phyloP scores from a whole-genome alignment of 1,140 invertebrate genomes.

The Drosophila neocordata region DNA sequence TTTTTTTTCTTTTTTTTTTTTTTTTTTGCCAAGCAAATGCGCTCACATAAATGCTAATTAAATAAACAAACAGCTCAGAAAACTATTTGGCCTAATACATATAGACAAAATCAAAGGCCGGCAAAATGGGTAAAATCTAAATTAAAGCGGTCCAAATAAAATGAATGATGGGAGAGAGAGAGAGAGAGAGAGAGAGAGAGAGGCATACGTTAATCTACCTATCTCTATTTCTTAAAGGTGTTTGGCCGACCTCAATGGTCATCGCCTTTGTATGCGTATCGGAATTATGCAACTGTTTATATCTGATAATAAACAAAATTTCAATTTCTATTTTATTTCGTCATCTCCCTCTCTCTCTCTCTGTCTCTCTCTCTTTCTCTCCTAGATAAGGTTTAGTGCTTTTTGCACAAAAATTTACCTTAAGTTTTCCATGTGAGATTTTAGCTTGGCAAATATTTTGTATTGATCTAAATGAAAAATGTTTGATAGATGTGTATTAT shows the following conservation, averaged over 20 bases:
- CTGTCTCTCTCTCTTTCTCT: background rate
- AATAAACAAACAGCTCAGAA: constrained; percentile 73
- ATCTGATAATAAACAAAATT: constrained; percentile 4
- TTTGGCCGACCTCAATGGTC: background rate
- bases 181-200: background rate
- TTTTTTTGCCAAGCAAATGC: constrained; percentile 12
- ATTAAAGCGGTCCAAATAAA: background rate
- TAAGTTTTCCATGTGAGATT: background rate
- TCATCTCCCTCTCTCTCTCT: background rate
- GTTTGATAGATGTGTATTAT: too few species aligned
- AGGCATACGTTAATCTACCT: too few species aligned
- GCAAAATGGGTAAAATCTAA: constrained; percentile 23
- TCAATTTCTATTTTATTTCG: constrained; percentile 10
- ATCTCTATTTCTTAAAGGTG: constrained; percentile 9
- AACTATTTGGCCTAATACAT: constrained; percentile 55
- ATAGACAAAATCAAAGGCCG: constrained; percentile 43
- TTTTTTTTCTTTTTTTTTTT: too few species aligned
- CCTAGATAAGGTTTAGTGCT: constrained; percentile 20
- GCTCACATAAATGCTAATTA: constrained; percentile 58
- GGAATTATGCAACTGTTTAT: constrained; percentile 33
- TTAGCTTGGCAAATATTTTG: background rate
- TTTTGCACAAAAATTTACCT: background rate
- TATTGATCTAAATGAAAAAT: too few species aligned
- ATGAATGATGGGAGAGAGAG: too few species aligned
- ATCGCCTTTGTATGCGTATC: background rate